These are phyloP conservation scores for Sinopyrophorus schimmeli DNA, from an alignment of 2,888 invertebrate species.

Conservation along the genomic window DNA sequence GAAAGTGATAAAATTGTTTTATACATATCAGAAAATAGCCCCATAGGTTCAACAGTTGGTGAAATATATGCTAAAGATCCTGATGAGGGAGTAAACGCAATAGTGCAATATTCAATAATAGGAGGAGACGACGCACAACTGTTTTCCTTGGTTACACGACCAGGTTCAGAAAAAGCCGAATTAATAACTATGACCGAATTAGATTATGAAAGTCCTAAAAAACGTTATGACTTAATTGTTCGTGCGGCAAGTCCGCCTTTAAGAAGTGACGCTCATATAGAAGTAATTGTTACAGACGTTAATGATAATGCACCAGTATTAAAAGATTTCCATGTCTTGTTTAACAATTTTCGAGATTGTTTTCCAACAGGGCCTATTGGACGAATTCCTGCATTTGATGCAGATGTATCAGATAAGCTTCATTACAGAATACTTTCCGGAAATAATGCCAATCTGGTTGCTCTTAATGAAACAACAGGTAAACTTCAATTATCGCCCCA, in stretches of 20 bases:
- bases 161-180: constrained; percentile 84
- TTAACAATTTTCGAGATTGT: constrained; percentile 93
- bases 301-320: constrained; percentile 94
- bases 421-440: constrained; percentile 85
- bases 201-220: constrained; percentile 94
- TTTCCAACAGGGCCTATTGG: constrained; percentile 94
- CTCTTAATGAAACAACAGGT: constrained; percentile 81
- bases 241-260: constrained; percentile 89
- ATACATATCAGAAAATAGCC: constrained; percentile 94
- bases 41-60: constrained; percentile 91
- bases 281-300: constrained; percentile 87
- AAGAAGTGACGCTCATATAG: constrained; percentile 85
- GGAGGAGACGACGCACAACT: constrained; percentile 89
- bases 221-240: constrained; percentile 85
- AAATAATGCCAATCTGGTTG: constrained; percentile 88
- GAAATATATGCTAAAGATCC: constrained; percentile 89
- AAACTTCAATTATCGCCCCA: constrained; percentile 87
- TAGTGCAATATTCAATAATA: constrained; percentile 92
- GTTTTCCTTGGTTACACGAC: constrained; percentile 79
- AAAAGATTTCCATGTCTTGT: constrained; percentile 87
- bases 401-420: constrained; percentile 88
- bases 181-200: constrained; percentile 87
- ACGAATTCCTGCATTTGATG: constrained; percentile 89
- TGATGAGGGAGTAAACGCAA: constrained; percentile 88
- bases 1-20: constrained; percentile 85